phyloP scores from a whole-genome alignment of 2,888 invertebrate species.

The Rhagonycha fulva region DNA sequence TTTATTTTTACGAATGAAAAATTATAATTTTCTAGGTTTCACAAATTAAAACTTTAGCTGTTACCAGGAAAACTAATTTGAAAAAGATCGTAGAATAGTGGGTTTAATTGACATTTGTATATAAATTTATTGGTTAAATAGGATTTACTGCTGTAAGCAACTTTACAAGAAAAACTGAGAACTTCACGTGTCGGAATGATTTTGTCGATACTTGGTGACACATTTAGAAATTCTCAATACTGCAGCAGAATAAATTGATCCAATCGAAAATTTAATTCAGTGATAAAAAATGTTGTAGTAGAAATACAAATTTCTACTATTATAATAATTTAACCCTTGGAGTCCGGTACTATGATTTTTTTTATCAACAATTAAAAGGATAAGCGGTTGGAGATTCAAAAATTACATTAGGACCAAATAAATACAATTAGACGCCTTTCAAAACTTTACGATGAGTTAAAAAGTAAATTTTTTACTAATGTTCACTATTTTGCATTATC shows the following conservation, averaged over 20 bases:
- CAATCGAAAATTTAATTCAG: neutral
- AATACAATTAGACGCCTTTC: no score
- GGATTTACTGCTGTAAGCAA: neutral
- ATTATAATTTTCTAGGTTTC: neutral
- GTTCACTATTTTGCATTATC: no score
- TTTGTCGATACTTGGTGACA: neutral
- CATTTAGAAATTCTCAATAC: neutral
- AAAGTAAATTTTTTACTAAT: no score
- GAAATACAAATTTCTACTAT: no score
- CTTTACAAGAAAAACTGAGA: neutral
- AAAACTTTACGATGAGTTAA: no score
- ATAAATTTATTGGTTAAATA: neutral
- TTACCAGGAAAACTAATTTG: neutral
- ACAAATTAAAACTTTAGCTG: neutral
- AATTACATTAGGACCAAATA: no score
- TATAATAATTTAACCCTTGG: no score
- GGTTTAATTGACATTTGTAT: neutral
- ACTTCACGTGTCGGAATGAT: neutral
- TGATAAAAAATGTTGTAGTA: neutral
- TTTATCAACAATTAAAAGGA: no score
- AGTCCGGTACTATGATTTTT: no score
- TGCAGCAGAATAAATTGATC: neutral
- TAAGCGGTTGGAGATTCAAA: no score
- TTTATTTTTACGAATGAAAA: neutral
- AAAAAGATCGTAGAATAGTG: neutral